Percentiles rank a stretch among this genome's conserved stretches.
Conservation (phyloP, 2,113 vertebrate genomes). For the Melanotaenia duboulayi region DNA sequence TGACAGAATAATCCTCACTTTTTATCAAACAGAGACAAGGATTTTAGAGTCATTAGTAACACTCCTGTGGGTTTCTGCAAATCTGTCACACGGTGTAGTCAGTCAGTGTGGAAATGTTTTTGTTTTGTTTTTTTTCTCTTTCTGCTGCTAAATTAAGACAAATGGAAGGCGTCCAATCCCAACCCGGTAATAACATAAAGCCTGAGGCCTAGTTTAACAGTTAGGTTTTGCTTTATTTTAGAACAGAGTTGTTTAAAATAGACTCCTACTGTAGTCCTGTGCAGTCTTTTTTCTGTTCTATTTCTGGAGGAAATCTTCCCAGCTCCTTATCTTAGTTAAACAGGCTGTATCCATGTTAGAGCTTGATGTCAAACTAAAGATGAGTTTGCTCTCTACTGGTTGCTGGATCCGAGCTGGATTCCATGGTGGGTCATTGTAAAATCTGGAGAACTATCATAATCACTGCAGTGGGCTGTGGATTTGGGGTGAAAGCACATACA, state of each 20-base stretch:
- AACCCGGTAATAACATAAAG: background rate
- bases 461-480: background rate
- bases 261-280: background rate
- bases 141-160: constrained; percentile 13
- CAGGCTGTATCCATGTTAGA: constrained; percentile 31
- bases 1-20: constrained; percentile 21
- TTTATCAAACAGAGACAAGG: constrained; percentile 19
- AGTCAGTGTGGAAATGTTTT: background rate
- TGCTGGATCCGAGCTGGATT: background rate
- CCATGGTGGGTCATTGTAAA: background rate
- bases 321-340: constrained; percentile 37
- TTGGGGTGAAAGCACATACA: background rate
- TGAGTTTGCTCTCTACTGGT: constrained; percentile 7
- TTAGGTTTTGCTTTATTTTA: background rate
- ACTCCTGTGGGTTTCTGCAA: constrained; percentile 18
- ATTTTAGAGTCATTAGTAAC: constrained; percentile 31
- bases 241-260: background rate
- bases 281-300: background rate
- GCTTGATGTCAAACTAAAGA: constrained; percentile 13
- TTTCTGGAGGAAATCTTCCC: constrained; percentile 28
- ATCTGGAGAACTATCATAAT: background rate
- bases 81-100: constrained; percentile 19
- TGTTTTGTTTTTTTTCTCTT: constrained; percentile 6
- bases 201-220: background rate
- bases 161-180: background rate